Base-by-base conservation (phyloP, 2,797 vertebrate species). In the Ambastaia sidthimunki region DNA sequence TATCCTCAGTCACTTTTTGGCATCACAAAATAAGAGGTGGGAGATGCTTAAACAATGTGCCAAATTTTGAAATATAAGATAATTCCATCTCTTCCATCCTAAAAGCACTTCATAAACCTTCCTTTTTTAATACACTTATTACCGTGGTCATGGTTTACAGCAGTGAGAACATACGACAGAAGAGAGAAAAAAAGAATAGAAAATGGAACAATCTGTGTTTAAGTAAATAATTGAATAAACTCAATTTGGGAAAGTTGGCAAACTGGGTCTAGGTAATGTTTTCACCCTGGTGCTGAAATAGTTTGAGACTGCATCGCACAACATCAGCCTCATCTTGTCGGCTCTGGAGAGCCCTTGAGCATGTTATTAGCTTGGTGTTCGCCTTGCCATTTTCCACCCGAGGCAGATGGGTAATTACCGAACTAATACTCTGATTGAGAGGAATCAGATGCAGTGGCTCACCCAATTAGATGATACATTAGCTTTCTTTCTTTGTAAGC, bases 351-450 rank as follows among this genome's bases (percentile, higher is more conserved):
- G 95, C 95, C 94, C 95, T 96, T 95, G 95, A 96, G 95, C 94
- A 95, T 91, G 94, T 96, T 96, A 96, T 96, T 96, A 96, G 94
- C 95, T 95, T 95, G 95, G 95, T 95, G 95, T 95, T 95, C 92
- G 94, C 94, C 95, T 95, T 95, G 95, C 95, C 94, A 94, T 94
- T 96, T 95, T 95, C 95, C 95, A 95, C 94, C 95, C 92, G 95
- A 96, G 96, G 97, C 97, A 98, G 97, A 98, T 99, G 97, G 97
- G 96, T 98, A 97, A 97, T 99, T 98, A 98, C 95, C 93, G 92
- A 96, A 95, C 96, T 98, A 98, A 98, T 99, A 98, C 96, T 96
- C 96, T 97, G 96, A 98, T 97, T 98, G 97, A 98, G 96, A 97
- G 95, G 96, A 96, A 96, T 97, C 96, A 96, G 96, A 94, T 94